A percentile compares a stretch with the other conserved stretches of the same genome.
These are phyloP conservation scores for Lemur catta DNA, from an alignment of 2,797 vertebrate genomes.

Conservation along the genomic window DNA sequence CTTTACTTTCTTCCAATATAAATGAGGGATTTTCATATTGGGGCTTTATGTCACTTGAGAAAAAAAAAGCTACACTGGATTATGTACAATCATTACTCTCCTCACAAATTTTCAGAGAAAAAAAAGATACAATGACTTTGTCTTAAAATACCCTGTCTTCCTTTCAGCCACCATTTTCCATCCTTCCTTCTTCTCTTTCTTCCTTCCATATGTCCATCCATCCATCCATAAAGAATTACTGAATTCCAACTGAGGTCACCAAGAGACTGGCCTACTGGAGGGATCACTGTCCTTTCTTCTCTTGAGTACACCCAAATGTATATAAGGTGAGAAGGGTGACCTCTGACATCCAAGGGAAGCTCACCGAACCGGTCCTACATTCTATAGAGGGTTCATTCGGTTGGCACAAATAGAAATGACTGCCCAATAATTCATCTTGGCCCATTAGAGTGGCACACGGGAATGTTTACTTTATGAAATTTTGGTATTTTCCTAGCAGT, in stretches of 20 bases:
- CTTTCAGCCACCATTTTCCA: too few species aligned
- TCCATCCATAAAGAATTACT: neutral
- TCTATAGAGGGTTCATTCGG: neutral
- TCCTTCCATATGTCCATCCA: too few species aligned
- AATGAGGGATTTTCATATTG: conserved; percentile 15
- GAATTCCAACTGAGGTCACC: neutral
- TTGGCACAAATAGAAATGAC: neutral
- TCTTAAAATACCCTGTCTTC: neutral
- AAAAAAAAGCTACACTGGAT: neutral
- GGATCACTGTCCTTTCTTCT: neutral
- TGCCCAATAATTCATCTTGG: neutral
- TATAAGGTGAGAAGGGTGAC: neutral
- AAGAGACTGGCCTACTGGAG: neutral
- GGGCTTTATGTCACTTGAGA: neutral
- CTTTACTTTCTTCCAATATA: neutral
- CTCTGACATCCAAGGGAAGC: neutral
- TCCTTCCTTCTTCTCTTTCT: neutral
- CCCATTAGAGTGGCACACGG: neutral
- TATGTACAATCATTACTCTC: neutral
- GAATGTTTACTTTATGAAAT: neutral
- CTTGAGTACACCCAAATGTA: neutral
- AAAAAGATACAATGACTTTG: neutral
- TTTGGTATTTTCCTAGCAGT: neutral
- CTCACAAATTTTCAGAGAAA: neutral
- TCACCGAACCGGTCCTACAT: neutral